Evolutionary conservation across 1,140 invertebrate species (phyloP), one percentile per base, ranked within the genome.

Genomic region (Anadara kagoshimensis): DNA sequence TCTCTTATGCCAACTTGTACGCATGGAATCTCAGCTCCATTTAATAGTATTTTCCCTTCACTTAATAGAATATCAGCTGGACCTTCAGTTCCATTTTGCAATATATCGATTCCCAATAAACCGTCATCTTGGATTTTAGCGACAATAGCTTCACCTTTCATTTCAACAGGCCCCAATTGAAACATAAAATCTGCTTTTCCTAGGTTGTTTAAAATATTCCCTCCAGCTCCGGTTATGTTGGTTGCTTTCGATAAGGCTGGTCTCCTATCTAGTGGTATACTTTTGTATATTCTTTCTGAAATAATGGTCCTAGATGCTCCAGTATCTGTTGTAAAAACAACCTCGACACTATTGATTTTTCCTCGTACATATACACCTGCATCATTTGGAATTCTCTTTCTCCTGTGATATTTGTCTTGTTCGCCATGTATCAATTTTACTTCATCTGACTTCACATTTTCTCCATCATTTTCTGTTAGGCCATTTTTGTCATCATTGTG

Each of bases 251-350:
- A n/a, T 20, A 72, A 47, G 0, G 45, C 43, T 47, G 64, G 59
- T 65, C 61, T 56, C n/a, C 47, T 63, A n/a, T 53, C n/a, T 18
- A 29, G 26, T 49, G 44, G 24, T n/a, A 77, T 73, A 18, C 54
- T 65, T 44, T 66, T 24, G 51, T 41, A 73, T 43, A 73, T 43
- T 45, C 61, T 61, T 7, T 58, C 44, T 8, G 66, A 77, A n/a
- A 77, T 57, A 24, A 77, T 11, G 29, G 69, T 76, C 64, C 58
- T 68, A 1, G 45, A 49, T 36, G 62, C 70, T 47, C 62, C 70
- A 22, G 62, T 72, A 69, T 56, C 29, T 24, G 56, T n/a, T 10
- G 47, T 41, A 47, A 57, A 62, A 62, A 49, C 41, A 43, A 47
- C 45, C 10, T 47, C 45, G 18, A 11, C 18, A 53, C 51, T n/a